Evolutionary conservation across 2,888 invertebrate genomes (phyloP).

Genomic region (Drosophila ustulata): DNA sequence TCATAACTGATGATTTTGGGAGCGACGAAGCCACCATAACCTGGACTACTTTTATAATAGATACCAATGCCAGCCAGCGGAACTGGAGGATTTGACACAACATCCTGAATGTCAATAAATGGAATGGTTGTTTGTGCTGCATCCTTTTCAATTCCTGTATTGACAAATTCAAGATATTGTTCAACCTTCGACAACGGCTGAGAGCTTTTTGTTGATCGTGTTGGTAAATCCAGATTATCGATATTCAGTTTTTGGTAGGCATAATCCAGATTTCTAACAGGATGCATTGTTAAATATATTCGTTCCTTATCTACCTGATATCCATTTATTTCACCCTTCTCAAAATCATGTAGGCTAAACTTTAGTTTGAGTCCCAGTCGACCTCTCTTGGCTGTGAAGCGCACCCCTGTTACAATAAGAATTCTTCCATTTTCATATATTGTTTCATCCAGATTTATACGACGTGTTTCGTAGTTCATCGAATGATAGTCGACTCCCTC

Average conservation of each 20-base stretch:
- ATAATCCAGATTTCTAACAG: too few species aligned
- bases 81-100: slow-evolving; percentile 85
- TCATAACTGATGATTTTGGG: slow-evolving; percentile 92
- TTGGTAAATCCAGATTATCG: slow-evolving; percentile 86
- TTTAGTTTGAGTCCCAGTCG: background rate
- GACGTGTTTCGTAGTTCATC: background rate
- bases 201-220: slow-evolving; percentile 85
- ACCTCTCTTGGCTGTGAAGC: background rate
- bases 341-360: slow-evolving; percentile 84
- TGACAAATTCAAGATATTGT: slow-evolving; percentile 89
- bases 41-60: slow-evolving; percentile 89
- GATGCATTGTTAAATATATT: too few species aligned
- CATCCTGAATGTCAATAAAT: slow-evolving; percentile 89
- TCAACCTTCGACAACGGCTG: slow-evolving; percentile 86
- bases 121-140: slow-evolving; percentile 87
- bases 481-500: background rate
- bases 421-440: background rate
- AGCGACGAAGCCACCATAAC: slow-evolving; percentile 91
- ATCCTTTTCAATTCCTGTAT: slow-evolving; percentile 90
- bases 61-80: too few species aligned
- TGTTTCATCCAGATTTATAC: background rate
- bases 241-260: too few species aligned
- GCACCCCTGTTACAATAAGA: background rate
- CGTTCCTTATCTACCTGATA: too few species aligned
- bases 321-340: slow-evolving; percentile 83